Evolutionary conservation across 1,140 invertebrate species (phyloP).

Genomic region (Muscidifurax raptorellus): DNA sequence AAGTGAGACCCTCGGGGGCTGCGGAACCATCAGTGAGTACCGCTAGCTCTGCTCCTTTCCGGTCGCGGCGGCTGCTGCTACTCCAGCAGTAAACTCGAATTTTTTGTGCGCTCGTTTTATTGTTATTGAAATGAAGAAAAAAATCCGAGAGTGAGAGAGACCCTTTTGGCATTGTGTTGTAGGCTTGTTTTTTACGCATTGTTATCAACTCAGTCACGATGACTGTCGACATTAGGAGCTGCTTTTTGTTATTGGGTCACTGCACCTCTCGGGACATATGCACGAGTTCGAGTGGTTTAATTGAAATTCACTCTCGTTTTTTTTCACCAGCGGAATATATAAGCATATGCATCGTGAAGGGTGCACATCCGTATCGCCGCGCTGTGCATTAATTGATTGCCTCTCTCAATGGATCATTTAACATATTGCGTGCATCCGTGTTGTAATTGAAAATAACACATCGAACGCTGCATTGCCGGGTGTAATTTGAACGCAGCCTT

Average conservation of each 20-base stretch:
- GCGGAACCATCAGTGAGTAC: not conserved
- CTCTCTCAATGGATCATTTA: not conserved
- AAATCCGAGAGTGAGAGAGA: not conserved
- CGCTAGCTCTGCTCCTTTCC: conserved; percentile 26
- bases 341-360: not conserved
- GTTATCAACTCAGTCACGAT: conserved; percentile 16
- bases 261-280: not conserved
- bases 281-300: not conserved
- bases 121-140: conserved; percentile 14
- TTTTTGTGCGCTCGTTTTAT: conserved; percentile 7
- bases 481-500: not conserved
- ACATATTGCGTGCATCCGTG: not conserved
- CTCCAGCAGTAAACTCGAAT: not conserved
- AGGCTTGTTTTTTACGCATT: not conserved
- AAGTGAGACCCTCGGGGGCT: not conserved
- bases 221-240: conserved; percentile 14
- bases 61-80: not conserved
- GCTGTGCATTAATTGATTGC: not conserved
- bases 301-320: not conserved
- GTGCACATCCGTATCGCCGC: not conserved
- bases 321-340: not conserved
- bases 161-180: not conserved
- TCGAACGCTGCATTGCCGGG: not conserved
- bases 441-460: not conserved
- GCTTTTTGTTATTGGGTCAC: conserved; percentile 10